phyloP scores from a whole-genome alignment of 2,797 vertebrate genomes.

The Balearica regulorum region DNA sequence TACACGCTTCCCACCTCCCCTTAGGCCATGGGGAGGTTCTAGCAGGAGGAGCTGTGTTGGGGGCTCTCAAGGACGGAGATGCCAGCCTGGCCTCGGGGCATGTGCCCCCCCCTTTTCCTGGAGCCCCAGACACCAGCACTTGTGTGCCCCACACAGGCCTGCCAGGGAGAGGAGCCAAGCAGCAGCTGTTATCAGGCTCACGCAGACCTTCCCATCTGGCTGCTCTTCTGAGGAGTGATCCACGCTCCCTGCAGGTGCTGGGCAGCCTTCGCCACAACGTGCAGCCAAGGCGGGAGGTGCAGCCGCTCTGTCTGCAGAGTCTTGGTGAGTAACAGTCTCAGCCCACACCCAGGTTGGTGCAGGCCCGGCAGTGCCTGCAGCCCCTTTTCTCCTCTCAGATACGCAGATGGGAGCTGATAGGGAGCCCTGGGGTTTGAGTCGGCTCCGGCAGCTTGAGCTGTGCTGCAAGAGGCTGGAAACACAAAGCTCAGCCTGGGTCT shows the following conservation, averaged over 20 bases:
- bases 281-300: background rate
- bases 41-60: background rate
- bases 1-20: background rate
- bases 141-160: background rate
- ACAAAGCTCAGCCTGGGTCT: background rate
- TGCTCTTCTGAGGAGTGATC: background rate
- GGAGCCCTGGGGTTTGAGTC: background rate
- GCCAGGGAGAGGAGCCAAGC: slow-evolving; percentile 29
- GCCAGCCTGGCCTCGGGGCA: background rate
- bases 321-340: background rate
- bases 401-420: background rate
- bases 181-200: background rate
- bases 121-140: background rate
- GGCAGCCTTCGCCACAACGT: background rate
- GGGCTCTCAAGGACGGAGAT: background rate
- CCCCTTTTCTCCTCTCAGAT: background rate
- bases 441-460: background rate
- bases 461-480: background rate
- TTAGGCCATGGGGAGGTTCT: background rate
- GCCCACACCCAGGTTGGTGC: background rate
- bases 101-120: rapidly evolving
- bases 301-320: background rate
- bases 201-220: slow-evolving; percentile 33
- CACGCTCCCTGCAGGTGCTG: background rate
- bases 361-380: background rate